Base-by-base conservation (phyloP, 1,140 invertebrate genomes). In the Mactra quadrangularis region DNA sequence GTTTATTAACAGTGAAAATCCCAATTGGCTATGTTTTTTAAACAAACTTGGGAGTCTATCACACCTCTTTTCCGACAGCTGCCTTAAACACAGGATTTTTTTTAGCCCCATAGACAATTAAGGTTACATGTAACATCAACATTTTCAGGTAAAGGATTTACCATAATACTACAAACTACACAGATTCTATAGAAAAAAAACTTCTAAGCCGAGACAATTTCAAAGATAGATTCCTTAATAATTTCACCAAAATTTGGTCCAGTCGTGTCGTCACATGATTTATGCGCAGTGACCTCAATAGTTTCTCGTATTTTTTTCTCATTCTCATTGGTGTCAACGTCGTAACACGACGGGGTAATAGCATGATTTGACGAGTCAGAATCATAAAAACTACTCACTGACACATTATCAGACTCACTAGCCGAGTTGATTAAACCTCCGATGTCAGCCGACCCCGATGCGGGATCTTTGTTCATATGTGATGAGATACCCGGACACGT, bases 151-250 rank as follows among this genome's bases (percentile, higher is more conserved):
- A n/a, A n/a, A n/a, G n/a, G n/a, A n/a, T n/a, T n/a, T n/a, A n/a
- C n/a, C n/a, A n/a, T n/a, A n/a, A n/a, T n/a, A n/a, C n/a, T n/a
- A n/a, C n/a, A n/a, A n/a, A n/a, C n/a, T n/a, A n/a, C n/a, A n/a
- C n/a, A n/a, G n/a, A n/a, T n/a, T n/a, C n/a, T n/a, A n/a, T n/a
- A n/a, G n/a, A n/a, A n/a, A n/a, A n/a, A n/a, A n/a, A n/a, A n/a
- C n/a, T n/a, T 41, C 55, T 82, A 97, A 92, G 96, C 96, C 88
- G 96, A 96, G 78, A 97, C 97, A 88, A 96, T 97, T 93, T 97
- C 97, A 87, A 97, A 96, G 94, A 97, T 97, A 41, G 96, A 96
- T 93, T 97, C 97, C 93, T 97, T 97, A 84, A 98, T 97, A 82
- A 98, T 97, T 94, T 97, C 97, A 50, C 96, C 97, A 92, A 98